A percentile compares a stretch with the other conserved stretches of the same genome.
Evolutionary conservation across 2,888 invertebrate genomes (phyloP).

Genomic region (Orchesellides sinensis): DNA sequence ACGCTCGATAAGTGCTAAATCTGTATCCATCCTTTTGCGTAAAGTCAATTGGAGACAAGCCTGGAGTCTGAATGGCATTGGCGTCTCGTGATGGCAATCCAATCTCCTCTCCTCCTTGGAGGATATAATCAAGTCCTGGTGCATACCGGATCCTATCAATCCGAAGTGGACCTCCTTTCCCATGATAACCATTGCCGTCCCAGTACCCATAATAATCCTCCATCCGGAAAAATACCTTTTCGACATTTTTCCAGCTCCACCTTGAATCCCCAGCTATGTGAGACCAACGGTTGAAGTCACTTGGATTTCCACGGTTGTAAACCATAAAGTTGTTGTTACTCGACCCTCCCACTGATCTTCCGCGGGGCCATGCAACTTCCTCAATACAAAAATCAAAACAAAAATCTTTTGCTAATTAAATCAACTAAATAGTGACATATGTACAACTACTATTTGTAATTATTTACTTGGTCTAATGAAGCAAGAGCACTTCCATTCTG

Average conservation of each 20-base stretch:
- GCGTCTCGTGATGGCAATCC: slow-evolving; percentile 29
- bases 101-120: slow-evolving; percentile 30
- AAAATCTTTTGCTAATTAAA: no score
- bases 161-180: slow-evolving; percentile 36
- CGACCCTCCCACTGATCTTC: not conserved
- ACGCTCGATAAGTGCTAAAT: slow-evolving; percentile 29
- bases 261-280: slow-evolving; percentile 76
- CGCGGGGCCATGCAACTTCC: slow-evolving; percentile 11
- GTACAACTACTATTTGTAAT: no score
- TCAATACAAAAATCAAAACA: no score
- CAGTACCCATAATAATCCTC: slow-evolving; percentile 55
- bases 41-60: slow-evolving; percentile 36
- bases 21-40: slow-evolving; percentile 10
- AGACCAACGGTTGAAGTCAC: slow-evolving; percentile 81
- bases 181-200: slow-evolving; percentile 16
- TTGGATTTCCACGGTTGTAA: slow-evolving; percentile 9
- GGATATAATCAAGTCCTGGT: slow-evolving; percentile 11
- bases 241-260: slow-evolving; percentile 77
- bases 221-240: slow-evolving; percentile 77
- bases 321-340: slow-evolving; percentile 26
- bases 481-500: not conserved
- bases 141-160: slow-evolving; percentile 22
- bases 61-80: slow-evolving; percentile 31
- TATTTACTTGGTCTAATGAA: not conserved
- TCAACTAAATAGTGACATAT: no score